Evolutionary conservation across 1,140 invertebrate species (phyloP).

Genomic region (Scylla paramamosain): DNA sequence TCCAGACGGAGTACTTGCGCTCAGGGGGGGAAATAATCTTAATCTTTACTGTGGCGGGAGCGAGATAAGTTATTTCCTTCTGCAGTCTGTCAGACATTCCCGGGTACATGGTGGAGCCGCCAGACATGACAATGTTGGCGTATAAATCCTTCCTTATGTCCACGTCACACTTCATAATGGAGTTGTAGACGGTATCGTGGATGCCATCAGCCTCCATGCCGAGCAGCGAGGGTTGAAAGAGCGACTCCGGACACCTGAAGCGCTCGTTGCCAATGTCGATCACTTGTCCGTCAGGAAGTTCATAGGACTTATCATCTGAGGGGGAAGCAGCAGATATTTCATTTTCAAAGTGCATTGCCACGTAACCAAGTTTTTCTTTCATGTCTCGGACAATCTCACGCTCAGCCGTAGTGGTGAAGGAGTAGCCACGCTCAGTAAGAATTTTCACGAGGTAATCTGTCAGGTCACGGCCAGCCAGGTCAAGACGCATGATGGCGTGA

Average conservation of each 20-base stretch:
- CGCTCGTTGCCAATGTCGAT: conserved; percentile 50
- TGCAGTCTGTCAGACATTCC: conserved; percentile 91
- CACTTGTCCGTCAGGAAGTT: conserved; percentile 36
- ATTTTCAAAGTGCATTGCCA: conserved; percentile 82
- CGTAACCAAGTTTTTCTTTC: conserved; percentile 92
- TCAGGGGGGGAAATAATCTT: conserved; percentile 70
- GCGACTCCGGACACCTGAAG: conserved; percentile 23
- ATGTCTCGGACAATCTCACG: conserved; percentile 95
- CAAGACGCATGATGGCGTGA: conserved; percentile 67
- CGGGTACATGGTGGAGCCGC: conserved; percentile 91
- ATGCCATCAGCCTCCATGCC: conserved; percentile 50
- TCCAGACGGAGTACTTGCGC: conserved; percentile 71
- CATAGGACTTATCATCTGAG: conserved; percentile 43
- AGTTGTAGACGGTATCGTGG: conserved; percentile 44
- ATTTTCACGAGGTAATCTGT: conserved; percentile 79
- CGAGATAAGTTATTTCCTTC: conserved; percentile 88
- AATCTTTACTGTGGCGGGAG: conserved; percentile 61
- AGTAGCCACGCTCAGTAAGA: conserved; percentile 87
- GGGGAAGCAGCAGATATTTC: conserved; percentile 31
- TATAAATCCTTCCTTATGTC: conserved; percentile 53
- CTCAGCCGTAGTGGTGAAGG: conserved; percentile 85
- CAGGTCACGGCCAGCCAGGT: conserved; percentile 69
- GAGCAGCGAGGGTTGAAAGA: conserved; percentile 37
- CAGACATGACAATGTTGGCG: conserved; percentile 82
- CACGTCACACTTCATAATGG: conserved; percentile 51